These are phyloP conservation scores for Micropterix aruncella DNA, from an alignment of 2,888 invertebrate species.

Conservation along the genomic window DNA sequence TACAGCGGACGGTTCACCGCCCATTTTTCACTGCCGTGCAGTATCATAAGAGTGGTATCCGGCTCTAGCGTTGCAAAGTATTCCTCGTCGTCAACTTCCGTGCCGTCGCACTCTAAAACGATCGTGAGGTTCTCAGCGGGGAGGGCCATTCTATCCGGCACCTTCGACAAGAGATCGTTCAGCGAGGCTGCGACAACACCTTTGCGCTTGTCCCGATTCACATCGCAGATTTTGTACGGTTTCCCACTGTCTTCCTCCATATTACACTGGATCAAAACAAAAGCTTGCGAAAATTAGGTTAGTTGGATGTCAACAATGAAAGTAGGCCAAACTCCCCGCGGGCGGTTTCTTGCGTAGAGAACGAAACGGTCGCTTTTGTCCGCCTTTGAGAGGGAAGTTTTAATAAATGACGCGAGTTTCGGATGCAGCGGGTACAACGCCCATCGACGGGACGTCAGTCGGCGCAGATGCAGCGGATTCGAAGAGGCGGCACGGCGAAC, in stretches of 20 bases:
- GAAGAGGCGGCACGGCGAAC: too few relatives aligned
- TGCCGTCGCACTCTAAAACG: slow-evolving; percentile 84
- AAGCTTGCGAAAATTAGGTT: slow-evolving; percentile 1
- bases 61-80: slow-evolving; percentile 84
- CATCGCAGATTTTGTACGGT: slow-evolving; percentile 70
- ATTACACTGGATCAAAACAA: slow-evolving; percentile 13
- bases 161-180: slow-evolving; percentile 62
- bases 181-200: slow-evolving; percentile 69
- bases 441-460: too few relatives aligned
- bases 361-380: slow-evolving; percentile 6
- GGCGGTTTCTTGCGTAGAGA: slow-evolving; percentile 5
- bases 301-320: neutral
- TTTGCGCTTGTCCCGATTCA: slow-evolving; percentile 65
- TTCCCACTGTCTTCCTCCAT: slow-evolving; percentile 47
- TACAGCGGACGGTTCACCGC: slow-evolving; percentile 45
- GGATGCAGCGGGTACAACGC: too few relatives aligned
- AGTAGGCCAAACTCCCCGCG: neutral
- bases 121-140: slow-evolving; percentile 56
- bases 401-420: too few relatives aligned
- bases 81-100: slow-evolving; percentile 91
- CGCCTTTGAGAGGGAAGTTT: too few relatives aligned
- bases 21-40: slow-evolving; percentile 68
- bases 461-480: too few relatives aligned
- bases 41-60: slow-evolving; percentile 74
- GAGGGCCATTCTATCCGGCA: slow-evolving; percentile 56